Conservation (phyloP, 2,888 invertebrate species). For the Shargacucullia verbasci region DNA sequence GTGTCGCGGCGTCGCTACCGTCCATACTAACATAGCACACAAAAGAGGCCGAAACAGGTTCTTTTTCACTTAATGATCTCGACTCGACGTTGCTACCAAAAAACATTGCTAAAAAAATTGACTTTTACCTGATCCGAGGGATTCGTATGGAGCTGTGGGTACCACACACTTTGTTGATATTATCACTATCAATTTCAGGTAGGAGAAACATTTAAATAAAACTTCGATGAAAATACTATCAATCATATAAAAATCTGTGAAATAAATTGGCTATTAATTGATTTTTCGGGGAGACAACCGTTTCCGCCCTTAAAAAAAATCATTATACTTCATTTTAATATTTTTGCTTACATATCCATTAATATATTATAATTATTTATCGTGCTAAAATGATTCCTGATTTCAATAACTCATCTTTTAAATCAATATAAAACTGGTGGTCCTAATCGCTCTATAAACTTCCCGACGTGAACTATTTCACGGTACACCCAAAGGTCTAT, state of each 20-base stretch:
- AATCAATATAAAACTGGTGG: slow-evolving; percentile 1
- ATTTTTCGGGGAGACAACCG: too few relatives aligned
- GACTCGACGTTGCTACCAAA: slow-evolving; percentile 76
- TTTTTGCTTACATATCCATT: too few relatives aligned
- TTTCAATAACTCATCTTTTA: too few relatives aligned
- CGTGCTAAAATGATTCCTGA: too few relatives aligned
- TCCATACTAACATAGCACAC: slow-evolving; percentile 69
- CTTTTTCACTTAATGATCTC: slow-evolving; percentile 83
- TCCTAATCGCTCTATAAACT: slow-evolving; percentile 59
- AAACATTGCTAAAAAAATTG: slow-evolving; percentile 78
- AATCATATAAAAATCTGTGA: too few relatives aligned
- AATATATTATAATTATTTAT: too few relatives aligned
- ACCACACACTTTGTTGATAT: slow-evolving; percentile 38
- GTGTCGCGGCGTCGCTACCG: slow-evolving; percentile 77
- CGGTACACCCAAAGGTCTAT: slow-evolving; percentile 77
- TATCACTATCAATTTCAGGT: neutral
- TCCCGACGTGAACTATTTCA: slow-evolving; percentile 78
- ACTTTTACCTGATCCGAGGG: slow-evolving; percentile 76
- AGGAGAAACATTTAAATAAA: too few relatives aligned
- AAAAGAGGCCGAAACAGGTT: slow-evolving; percentile 84
- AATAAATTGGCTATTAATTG: too few relatives aligned
- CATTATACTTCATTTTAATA: too few relatives aligned
- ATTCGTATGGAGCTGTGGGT: slow-evolving; percentile 64
- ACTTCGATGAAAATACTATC: too few relatives aligned
- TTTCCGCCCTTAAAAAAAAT: too few relatives aligned